Conservation (phyloP, 2,888 invertebrate species). For the Meloe dianella region DNA sequence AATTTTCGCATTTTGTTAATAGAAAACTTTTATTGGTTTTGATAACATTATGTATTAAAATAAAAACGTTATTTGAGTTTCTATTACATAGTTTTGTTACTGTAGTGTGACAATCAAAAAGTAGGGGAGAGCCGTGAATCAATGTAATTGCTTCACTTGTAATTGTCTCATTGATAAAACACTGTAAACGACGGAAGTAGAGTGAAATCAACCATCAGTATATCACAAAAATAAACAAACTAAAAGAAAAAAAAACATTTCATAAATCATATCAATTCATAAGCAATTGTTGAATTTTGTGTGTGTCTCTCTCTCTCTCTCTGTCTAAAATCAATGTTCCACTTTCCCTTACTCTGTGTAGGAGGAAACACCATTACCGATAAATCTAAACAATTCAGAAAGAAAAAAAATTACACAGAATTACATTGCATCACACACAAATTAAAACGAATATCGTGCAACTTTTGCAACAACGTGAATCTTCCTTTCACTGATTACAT, state of each 20-base stretch:
- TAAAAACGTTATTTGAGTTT: no score
- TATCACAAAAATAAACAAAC: not conserved
- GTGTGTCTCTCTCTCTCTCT: not conserved
- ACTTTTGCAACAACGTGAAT: slow-evolving; percentile 30
- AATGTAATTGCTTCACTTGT: slow-evolving; percentile 18
- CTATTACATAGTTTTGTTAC: not conserved
- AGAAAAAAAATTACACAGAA: not conserved
- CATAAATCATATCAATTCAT: no score
- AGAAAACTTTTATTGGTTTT: not conserved
- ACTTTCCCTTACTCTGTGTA: slow-evolving; percentile 26
- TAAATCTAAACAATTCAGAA: not conserved
- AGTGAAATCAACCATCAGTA: slow-evolving; percentile 4
- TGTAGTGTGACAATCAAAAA: not conserved
- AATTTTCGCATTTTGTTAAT: not conserved
- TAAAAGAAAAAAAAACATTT: not conserved
- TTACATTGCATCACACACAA: slow-evolving; percentile 26
- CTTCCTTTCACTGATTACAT: slow-evolving; percentile 28
- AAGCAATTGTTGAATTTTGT: no score
- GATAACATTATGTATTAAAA: no score
- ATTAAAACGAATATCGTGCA: slow-evolving; percentile 29
- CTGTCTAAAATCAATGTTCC: slow-evolving; percentile 16
- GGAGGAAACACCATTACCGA: slow-evolving; percentile 18
- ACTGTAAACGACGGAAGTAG: slow-evolving; percentile 14
- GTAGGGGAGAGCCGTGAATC: slow-evolving; percentile 5
- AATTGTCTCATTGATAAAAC: slow-evolving; percentile 16